Evolutionary conservation across 1,140 invertebrate genomes (phyloP).

Genomic region (Berghia stephanieae): DNA sequence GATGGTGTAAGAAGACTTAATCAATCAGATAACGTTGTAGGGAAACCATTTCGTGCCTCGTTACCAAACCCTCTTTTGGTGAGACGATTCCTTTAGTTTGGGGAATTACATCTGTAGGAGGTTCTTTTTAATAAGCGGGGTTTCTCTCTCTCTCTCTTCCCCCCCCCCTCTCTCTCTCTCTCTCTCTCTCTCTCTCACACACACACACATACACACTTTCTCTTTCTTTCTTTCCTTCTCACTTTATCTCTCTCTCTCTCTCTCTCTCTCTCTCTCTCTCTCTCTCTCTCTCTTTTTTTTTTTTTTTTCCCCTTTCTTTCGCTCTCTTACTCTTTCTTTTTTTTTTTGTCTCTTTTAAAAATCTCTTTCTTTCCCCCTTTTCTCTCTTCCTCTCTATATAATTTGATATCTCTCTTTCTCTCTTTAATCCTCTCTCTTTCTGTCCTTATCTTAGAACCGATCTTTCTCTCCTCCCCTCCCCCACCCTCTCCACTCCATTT

Average conservation of each 20-base stretch:
- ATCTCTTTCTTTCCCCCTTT: background rate
- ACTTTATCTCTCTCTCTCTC: background rate
- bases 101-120: too few species aligned
- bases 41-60: too few species aligned
- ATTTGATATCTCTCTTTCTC: slow-evolving; percentile 23
- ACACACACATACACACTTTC: background rate
- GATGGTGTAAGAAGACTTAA: too few species aligned
- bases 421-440: slow-evolving; percentile 18
- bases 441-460: background rate
- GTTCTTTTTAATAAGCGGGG: too few species aligned
- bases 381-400: slow-evolving; percentile 17
- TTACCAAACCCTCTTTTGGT: too few species aligned
- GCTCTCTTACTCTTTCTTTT: slow-evolving; percentile 11
- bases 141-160: too few species aligned
- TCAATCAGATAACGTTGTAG: too few species aligned
- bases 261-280: background rate
- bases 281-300: background rate
- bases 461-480: background rate
- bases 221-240: too few species aligned
- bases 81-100: too few species aligned
- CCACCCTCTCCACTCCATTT: background rate
- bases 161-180: slow-evolving; percentile 4
- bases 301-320: background rate
- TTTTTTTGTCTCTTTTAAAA: too few species aligned
- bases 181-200: background rate